Evolutionary conservation across 2,113 vertebrate species (phyloP), one percentile per base, ranked within the genome.

Genomic region (Pagrus major): DNA sequence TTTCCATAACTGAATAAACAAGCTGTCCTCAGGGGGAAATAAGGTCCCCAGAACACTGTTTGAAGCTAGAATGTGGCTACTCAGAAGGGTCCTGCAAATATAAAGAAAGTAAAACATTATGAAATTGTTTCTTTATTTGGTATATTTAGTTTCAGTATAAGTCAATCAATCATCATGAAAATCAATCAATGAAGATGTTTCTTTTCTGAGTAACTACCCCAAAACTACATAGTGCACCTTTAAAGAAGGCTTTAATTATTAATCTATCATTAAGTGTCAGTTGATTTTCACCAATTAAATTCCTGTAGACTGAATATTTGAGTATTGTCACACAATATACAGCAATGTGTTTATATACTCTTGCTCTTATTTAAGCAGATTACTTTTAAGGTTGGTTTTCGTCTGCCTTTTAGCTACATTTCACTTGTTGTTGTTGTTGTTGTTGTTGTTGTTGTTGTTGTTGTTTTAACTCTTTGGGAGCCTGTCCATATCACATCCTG

Each of bases 401-500:
- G 3, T 29, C 35, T 70, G 3, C 1, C 7, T 39, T 35, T 3
- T 35, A 0, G 20, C 25, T 55, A 6, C 35, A 52, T 59, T 41
- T 58, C 16, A 69, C 10, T 4, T 4, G 16, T 6, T n/a, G n/a
- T n/a, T n/a, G n/a, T n/a, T n/a, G 2, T 49, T 9, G 20, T 41
- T 9, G 20, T 25, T 31, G 12, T 41, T 42, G 23, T 20, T 33
- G 23, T 27, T 54, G 51, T 71, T 51, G 2, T 51, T 41, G 65
- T 31, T 54, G 10, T 67, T 77, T 78, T 58, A 64, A 68, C 68
- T n/a, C 25, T 54, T 37, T 73, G 20, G 4, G 5, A 46, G 16
- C 37, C 51, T 49, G 42, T 27, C 20, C 0, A n/a, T 60, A 9
- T 54, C 66, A 61, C 10, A 21, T 2, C 25, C 9, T 63, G 37